Conservation (phyloP, 2,888 invertebrate genomes). For the Pteria penguin region DNA sequence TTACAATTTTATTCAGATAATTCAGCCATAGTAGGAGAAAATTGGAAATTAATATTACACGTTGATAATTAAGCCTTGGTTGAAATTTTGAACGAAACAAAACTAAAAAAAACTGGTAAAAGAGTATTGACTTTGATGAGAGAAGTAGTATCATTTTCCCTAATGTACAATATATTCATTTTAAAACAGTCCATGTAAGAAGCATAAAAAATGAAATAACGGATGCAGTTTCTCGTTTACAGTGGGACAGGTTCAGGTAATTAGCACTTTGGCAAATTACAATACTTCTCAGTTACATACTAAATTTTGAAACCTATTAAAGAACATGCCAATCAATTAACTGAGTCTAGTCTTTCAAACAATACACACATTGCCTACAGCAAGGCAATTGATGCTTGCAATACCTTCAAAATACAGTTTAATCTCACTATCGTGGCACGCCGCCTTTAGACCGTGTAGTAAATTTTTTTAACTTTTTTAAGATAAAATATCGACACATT, state of each 20-base stretch:
- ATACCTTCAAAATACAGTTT: neutral
- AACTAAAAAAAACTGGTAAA: neutral
- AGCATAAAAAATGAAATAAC: neutral
- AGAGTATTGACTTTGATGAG: neutral
- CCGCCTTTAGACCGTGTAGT: neutral
- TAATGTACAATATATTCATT: neutral
- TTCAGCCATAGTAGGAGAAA: neutral
- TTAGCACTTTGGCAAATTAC: neutral
- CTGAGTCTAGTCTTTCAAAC: neutral
- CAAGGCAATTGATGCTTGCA: neutral
- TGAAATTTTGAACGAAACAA: neutral
- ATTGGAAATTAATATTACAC: neutral
- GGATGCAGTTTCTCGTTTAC: neutral
- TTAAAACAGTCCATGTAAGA: neutral
- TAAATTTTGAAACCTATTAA: neutral
- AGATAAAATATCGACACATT: too few relatives aligned
- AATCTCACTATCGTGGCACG: too few relatives aligned
- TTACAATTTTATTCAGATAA: neutral
- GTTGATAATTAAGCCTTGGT: neutral
- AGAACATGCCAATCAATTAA: neutral
- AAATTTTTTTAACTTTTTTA: too few relatives aligned
- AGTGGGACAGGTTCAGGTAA: too few relatives aligned
- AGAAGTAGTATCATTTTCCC: constrained; percentile 1
- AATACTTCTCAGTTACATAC: neutral
- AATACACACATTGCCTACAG: neutral